phyloP scores from a whole-genome alignment of 1,140 invertebrate genomes.

The Megalopta genalis region DNA sequence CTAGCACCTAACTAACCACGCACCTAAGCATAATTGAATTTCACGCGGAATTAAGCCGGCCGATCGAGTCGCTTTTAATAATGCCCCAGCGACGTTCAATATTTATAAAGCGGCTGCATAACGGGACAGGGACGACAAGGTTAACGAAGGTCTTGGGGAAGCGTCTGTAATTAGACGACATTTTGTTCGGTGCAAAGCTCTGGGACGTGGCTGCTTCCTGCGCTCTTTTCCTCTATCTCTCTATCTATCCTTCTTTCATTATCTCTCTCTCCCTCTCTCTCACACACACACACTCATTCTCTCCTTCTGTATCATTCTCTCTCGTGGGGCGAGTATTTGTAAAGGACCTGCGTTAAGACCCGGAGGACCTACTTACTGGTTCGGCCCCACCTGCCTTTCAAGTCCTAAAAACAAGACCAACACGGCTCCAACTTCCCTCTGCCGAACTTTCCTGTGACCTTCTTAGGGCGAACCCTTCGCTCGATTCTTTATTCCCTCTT shows the following conservation, averaged over 20 bases:
- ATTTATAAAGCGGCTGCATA: slow-evolving; percentile 17
- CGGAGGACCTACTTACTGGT: slow-evolving; percentile 58
- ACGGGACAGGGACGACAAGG: slow-evolving; percentile 13
- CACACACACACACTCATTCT: too few relatives aligned
- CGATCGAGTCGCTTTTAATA: background rate
- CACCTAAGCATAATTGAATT: slow-evolving; percentile 4
- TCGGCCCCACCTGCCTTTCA: slow-evolving; percentile 48
- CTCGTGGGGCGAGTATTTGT: background rate
- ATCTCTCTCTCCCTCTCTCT: too few relatives aligned
- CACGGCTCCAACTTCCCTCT: slow-evolving; percentile 27
- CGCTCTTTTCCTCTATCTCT: background rate
- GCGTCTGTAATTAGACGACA: slow-evolving; percentile 3
- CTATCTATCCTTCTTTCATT: too few relatives aligned
- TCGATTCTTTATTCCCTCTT: background rate
- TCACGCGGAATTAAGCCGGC: slow-evolving; percentile 2
- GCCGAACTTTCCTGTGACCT: slow-evolving; percentile 34
- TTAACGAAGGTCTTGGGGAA: slow-evolving; percentile 9
- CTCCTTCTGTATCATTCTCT: too few relatives aligned
- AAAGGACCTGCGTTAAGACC: slow-evolving; percentile 22
- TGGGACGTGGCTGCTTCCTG: background rate
- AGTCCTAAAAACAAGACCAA: slow-evolving; percentile 13
- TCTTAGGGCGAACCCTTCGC: background rate
- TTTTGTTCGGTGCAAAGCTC: slow-evolving; percentile 1
- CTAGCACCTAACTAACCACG: background rate
- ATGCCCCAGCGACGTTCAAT: background rate